Base-by-base conservation (phyloP, 2,888 invertebrate genomes). In the Argynnis bischoffii region DNA sequence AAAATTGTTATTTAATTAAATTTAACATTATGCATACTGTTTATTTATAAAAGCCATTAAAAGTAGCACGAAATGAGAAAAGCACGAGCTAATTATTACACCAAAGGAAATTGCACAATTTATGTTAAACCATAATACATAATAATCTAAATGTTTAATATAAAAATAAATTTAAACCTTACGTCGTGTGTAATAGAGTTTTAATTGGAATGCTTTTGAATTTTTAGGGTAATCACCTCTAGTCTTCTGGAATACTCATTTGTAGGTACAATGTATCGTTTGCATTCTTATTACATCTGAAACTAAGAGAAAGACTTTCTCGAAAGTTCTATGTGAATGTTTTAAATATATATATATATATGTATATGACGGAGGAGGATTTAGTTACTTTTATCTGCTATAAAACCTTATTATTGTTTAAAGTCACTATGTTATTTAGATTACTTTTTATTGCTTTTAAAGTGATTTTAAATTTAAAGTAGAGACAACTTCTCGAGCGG, bases 61-160 rank as follows among this genome's bases (percentile, higher is more conserved):
- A 67, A 64, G 60, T 55, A 61, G 56, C 46, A 55, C 54, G 51
- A 64, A 70, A 69, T 70, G 69, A 69, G 69, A 67, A 67, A 71
- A 63, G 63, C 67, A 66, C 70, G 50, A 69, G 63, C 67, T 71
- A 72, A 72, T 72, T 72, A 69, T 72, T 72, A 68, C 70, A 66
- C 71, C 60, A 71, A 69, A 71, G 72, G 72, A 73, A 73, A 73
- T 73, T 73, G 66, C 71, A 71, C 69, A 73, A 71, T 71, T 73
- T 71, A 73, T 59, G 67, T 57, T 69, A 64, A 69, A 69, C 69
- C 71, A 68, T 69, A 73, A 73, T 71, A 72, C 71, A 67, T 68
- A 69, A 69, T 72, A 72, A 71, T 71, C 66, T 69, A 47, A 71
- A 57, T 66, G 41, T 18, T 26, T 54, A 48, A 18, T 18, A 15